phyloP scores from a whole-genome alignment of 2,888 invertebrate genomes.

The Heliconius ethilla region DNA sequence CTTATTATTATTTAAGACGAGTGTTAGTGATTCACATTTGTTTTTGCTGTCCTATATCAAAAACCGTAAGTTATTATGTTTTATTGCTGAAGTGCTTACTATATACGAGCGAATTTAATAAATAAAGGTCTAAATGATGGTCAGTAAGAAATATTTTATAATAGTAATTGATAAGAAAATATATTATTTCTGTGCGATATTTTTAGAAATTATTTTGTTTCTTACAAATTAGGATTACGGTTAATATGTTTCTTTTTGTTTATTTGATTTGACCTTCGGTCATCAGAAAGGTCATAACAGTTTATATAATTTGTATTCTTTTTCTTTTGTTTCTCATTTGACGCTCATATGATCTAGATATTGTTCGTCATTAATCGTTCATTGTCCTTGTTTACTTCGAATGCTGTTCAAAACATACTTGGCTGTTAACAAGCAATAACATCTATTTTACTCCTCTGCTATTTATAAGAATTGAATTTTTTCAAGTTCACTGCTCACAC shows the following conservation, averaged over 20 bases:
- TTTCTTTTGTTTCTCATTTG: slow-evolving; percentile 49
- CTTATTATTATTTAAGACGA: slow-evolving; percentile 4
- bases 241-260: slow-evolving; percentile 39
- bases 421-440: slow-evolving; percentile 53
- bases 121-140: neutral
- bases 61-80: slow-evolving; percentile 5
- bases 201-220: slow-evolving; percentile 26
- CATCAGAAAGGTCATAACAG: slow-evolving; percentile 68
- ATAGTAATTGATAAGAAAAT: slow-evolving; percentile 19
- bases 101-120: neutral
- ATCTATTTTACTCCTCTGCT: slow-evolving; percentile 52
- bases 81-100: neutral
- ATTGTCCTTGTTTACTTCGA: slow-evolving; percentile 55
- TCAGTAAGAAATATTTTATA: neutral
- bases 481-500: neutral
- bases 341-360: slow-evolving; percentile 52
- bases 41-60: neutral
- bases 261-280: slow-evolving; percentile 63
- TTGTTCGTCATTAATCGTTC: slow-evolving; percentile 47
- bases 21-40: slow-evolving; percentile 9
- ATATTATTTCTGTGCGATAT: slow-evolving; percentile 15
- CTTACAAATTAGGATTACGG: slow-evolving; percentile 15
- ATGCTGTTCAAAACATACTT: slow-evolving; percentile 52
- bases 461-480: slow-evolving; percentile 56
- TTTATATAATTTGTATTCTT: slow-evolving; percentile 62